A percentile compares a stretch with the other conserved stretches of the same genome.
Conservation (phyloP, 2,888 invertebrate genomes). For the Polyommatus icarus region DNA sequence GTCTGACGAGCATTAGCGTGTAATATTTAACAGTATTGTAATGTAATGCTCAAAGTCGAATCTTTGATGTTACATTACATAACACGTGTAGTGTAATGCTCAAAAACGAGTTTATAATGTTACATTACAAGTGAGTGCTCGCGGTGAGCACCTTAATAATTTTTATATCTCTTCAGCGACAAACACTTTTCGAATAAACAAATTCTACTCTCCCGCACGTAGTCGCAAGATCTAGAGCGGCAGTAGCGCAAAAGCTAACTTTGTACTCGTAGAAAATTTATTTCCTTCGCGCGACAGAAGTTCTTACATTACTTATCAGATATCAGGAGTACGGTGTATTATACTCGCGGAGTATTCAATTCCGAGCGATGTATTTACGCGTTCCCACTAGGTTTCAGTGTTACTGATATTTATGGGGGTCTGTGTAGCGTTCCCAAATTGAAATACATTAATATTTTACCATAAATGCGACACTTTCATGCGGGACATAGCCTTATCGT, state of each 20-base stretch:
- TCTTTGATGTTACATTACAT: too few relatives aligned
- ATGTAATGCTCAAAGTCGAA: too few relatives aligned
- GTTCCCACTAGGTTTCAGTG: constrained; percentile 62
- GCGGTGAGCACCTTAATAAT: too few relatives aligned
- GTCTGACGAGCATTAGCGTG: too few relatives aligned
- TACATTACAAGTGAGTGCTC: too few relatives aligned
- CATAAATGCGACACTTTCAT: constrained; percentile 80
- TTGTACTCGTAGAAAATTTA: constrained; percentile 24
- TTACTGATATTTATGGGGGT: constrained; percentile 78
- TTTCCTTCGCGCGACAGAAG: constrained; percentile 25
- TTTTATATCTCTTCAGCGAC: neutral
- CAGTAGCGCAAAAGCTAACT: constrained; percentile 15
- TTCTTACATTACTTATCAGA: constrained; percentile 28
- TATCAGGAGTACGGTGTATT: constrained; percentile 38
- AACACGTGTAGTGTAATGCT: too few relatives aligned
- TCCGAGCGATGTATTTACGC: constrained; percentile 75
- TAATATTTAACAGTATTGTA: too few relatives aligned
- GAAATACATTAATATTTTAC: constrained; percentile 81
- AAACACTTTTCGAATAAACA: neutral
- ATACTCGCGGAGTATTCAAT: constrained; percentile 73
- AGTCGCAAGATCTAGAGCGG: neutral
- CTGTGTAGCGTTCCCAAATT: constrained; percentile 76
- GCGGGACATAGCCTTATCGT: constrained; percentile 78
- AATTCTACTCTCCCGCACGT: neutral
- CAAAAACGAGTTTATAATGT: too few relatives aligned